phyloP scores from a whole-genome alignment of 2,113 vertebrate species.

The Chroicocephalus ridibundus region DNA sequence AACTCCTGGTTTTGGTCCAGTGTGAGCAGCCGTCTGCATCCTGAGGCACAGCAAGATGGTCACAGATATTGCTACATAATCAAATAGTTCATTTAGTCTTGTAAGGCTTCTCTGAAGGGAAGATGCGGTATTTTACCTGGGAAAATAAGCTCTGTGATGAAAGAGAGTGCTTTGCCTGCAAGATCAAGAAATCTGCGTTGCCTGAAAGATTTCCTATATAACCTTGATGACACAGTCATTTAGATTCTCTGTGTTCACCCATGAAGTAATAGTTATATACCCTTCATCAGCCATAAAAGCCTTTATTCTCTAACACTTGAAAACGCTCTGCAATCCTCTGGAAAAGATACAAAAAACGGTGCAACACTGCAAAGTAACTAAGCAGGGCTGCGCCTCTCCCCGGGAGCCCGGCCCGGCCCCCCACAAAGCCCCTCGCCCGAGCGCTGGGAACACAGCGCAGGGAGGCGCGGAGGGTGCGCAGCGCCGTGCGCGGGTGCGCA shows the following conservation, averaged over 20 bases:
- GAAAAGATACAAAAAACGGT: neutral
- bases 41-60: neutral
- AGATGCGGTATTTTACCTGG: neutral
- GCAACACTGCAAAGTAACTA: rapidly evolving
- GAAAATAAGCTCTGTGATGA: neutral
- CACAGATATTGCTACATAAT: neutral
- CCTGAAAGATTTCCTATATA: neutral
- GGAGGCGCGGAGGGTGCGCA: neutral
- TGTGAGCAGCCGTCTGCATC: neutral
- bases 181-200: neutral
- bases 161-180: neutral
- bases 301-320: neutral
- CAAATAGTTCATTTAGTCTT: neutral
- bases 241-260: neutral
- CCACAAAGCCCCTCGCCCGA: rapidly evolving
- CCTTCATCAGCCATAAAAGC: neutral
- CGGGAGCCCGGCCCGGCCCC: rapidly evolving
- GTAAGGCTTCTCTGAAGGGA: neutral
- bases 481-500: neutral
- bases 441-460: neutral
- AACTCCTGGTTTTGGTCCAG: neutral
- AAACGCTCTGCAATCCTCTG: neutral
- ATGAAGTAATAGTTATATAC: neutral
- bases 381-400: neutral
- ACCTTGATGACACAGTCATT: neutral